A percentile compares a stretch with the other conserved stretches of the same genome.
Evolutionary conservation across 2,113 vertebrate species (phyloP).

Genomic region (Rhea americana): DNA sequence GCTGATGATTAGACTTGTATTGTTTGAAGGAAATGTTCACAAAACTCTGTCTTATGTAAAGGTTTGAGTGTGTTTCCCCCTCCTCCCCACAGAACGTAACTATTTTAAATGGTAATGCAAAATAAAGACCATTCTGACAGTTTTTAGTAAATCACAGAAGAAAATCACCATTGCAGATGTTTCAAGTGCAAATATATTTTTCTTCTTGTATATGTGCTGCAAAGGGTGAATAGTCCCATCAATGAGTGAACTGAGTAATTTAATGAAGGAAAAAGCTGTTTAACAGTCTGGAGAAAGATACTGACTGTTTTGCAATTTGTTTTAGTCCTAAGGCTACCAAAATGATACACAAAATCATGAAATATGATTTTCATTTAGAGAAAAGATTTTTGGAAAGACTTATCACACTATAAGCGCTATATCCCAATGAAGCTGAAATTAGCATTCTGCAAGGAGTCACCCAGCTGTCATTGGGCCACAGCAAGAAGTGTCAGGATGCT

Average conservation of each 20-base stretch:
- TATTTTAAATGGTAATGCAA: neutral
- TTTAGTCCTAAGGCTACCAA: neutral
- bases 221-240: fast-evolving
- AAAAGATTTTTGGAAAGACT: neutral
- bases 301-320: neutral
- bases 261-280: neutral
- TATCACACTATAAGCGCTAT: fast-evolving
- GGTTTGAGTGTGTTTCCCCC: neutral
- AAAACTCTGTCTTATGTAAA: neutral
- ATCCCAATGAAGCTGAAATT: neutral
- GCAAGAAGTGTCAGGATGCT: neutral
- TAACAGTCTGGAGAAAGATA: neutral
- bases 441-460: neutral
- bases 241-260: neutral
- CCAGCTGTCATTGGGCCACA: neutral
- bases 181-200: neutral
- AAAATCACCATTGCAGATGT: neutral
- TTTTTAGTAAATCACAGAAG: neutral
- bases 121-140: neutral
- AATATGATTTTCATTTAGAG: neutral
- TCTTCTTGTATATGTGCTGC: fast-evolving
- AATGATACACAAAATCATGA: neutral
- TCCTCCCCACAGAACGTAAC: fast-evolving
- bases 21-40: neutral
- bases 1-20: neutral